phyloP scores from a whole-genome alignment of 1,140 invertebrate species.

The Drosophila kanapiae region DNA sequence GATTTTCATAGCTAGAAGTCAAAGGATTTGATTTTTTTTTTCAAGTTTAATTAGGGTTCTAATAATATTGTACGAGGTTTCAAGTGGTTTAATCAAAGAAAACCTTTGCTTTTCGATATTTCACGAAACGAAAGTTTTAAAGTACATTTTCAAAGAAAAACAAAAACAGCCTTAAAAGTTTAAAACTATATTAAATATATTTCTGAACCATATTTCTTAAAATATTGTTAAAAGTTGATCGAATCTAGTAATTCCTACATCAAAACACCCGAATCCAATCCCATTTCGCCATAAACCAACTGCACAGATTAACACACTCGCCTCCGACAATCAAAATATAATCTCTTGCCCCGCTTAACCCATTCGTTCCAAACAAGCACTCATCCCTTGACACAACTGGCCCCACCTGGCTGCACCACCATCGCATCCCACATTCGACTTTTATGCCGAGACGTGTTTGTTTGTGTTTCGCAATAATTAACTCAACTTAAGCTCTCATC shows the following conservation, averaged over 20 bases:
- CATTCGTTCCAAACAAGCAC: constrained; percentile 12
- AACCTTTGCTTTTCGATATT: too few species aligned
- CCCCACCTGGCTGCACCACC: constrained; percentile 26
- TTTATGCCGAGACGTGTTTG: constrained; percentile 43
- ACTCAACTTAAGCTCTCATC: constrained; percentile 72
- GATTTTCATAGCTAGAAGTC: background rate
- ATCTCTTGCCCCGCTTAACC: constrained; percentile 19
- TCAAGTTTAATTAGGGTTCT: background rate
- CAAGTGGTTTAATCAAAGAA: too few species aligned
- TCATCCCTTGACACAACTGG: background rate
- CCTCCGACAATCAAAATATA: constrained; percentile 26
- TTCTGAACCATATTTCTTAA: background rate
- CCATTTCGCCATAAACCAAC: background rate
- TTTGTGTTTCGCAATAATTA: constrained; percentile 72
- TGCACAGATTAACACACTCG: constrained; percentile 19
- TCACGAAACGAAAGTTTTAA: background rate
- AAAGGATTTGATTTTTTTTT: background rate
- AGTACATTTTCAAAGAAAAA: background rate
- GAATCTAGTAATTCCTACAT: background rate
- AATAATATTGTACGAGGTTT: too few species aligned
- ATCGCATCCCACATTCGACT: constrained; percentile 39
- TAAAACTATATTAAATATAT: background rate
- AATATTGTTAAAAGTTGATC: background rate
- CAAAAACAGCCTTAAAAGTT: background rate
- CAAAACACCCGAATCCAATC: background rate